Evolutionary conservation across 2,113 vertebrate genomes (phyloP).

Genomic region (Cephalophus harveyi): DNA sequence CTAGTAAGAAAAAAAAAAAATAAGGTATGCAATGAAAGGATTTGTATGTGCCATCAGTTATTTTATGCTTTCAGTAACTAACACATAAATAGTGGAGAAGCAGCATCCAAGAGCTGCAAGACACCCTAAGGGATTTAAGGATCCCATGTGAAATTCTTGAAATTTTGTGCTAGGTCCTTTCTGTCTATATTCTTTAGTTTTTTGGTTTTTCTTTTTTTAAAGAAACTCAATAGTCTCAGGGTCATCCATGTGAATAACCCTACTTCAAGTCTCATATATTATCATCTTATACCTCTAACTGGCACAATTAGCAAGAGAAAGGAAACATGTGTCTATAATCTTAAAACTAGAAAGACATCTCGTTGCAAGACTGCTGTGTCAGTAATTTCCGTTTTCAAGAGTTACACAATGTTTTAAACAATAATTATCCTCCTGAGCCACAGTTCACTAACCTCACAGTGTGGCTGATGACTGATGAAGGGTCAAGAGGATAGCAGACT

Average conservation of each 20-base stretch:
- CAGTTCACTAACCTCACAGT: constrained; percentile 71
- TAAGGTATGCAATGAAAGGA: neutral
- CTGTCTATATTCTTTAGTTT: neutral
- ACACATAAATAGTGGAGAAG: neutral
- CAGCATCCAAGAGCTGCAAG: neutral
- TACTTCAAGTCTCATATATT: neutral
- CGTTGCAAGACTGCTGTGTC: constrained; percentile 69
- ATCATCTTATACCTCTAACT: neutral
- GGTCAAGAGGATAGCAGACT: constrained; percentile 84
- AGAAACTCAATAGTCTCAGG: neutral
- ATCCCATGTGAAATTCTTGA: neutral
- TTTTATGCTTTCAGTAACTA: neutral
- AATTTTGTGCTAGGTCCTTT: neutral
- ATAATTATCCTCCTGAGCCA: constrained; percentile 65
- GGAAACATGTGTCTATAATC: constrained; percentile 47
- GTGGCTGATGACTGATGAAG: constrained; percentile 76
- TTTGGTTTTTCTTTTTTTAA: neutral
- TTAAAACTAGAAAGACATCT: constrained; percentile 52
- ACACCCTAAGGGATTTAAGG: neutral
- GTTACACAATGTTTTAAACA: constrained; percentile 73
- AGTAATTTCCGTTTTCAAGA: constrained; percentile 75
- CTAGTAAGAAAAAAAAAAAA: neutral
- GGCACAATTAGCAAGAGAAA: constrained; percentile 30
- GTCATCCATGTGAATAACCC: constrained; percentile 1
- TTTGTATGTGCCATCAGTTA: neutral